Evolutionary conservation across 1,140 invertebrate genomes (phyloP).

Genomic region (Adelges cooleyi): DNA sequence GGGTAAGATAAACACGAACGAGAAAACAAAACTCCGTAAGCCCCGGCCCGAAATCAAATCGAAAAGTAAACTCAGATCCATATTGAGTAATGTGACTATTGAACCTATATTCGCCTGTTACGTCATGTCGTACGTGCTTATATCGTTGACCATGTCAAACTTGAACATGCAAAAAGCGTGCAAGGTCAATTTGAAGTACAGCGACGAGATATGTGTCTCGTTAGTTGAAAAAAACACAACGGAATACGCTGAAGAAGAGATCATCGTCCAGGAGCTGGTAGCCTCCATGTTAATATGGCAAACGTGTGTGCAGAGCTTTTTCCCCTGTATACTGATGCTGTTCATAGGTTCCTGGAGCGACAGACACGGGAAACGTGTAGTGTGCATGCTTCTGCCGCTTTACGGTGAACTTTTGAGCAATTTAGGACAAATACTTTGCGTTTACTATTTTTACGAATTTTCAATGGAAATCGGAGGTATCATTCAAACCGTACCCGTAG

Average conservation of each 20-base stretch:
- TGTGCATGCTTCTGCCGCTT: conserved; percentile 70
- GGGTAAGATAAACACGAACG: no score
- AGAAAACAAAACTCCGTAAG: no score
- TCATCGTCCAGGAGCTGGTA: conserved; percentile 51
- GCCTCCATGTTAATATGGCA: conserved; percentile 68
- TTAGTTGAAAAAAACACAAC: conserved; percentile 53
- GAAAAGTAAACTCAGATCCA: no score
- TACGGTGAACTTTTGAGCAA: conserved; percentile 64
- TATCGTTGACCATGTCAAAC: conserved; percentile 63
- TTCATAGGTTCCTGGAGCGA: conserved; percentile 50
- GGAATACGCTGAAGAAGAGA: conserved; percentile 55
- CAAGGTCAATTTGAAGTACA: conserved; percentile 59
- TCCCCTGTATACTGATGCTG: conserved; percentile 62
- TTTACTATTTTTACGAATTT: conserved; percentile 51
- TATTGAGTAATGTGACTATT: no score
- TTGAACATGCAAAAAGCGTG: conserved; percentile 74
- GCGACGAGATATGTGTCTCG: conserved; percentile 56
- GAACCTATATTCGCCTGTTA: conserved; percentile 65
- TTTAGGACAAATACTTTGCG: conserved; percentile 61
- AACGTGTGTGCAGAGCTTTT: conserved; percentile 57
- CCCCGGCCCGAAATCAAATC: no score
- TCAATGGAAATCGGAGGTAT: conserved; percentile 64
- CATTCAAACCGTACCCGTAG: conserved; percentile 61
- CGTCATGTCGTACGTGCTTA: conserved; percentile 63
- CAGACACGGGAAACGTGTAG: conserved; percentile 55